A percentile compares a stretch with the other conserved stretches of the same genome.
These are phyloP conservation scores for Drosophila barbarae DNA, from an alignment of 2,888 invertebrate species.

Conservation along the genomic window DNA sequence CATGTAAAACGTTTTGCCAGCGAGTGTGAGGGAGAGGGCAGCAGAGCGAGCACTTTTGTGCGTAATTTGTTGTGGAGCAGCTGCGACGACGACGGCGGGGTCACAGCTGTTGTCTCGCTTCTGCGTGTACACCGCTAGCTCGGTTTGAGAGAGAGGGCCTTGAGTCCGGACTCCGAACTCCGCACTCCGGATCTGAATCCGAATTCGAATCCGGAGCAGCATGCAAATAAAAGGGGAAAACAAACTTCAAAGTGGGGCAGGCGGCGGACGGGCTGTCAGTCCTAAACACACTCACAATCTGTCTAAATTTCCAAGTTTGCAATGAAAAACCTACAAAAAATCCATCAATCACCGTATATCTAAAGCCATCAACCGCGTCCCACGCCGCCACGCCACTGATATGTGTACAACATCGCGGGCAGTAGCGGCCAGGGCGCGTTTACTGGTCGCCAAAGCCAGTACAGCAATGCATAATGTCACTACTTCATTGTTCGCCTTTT, in stretches of 20 bases:
- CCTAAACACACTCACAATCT: slow-evolving; percentile 24
- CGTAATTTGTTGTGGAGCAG: slow-evolving; percentile 60
- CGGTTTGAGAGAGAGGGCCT: slow-evolving; percentile 19
- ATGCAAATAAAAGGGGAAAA: slow-evolving; percentile 7
- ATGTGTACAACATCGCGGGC: slow-evolving; percentile 57
- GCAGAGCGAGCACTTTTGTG: slow-evolving; percentile 49
- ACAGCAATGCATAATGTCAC: slow-evolving; percentile 8
- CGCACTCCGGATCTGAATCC: slow-evolving; percentile 7
- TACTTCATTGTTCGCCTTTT: slow-evolving; percentile 1
- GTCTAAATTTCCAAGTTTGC: slow-evolving; percentile 63
- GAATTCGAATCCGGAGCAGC: slow-evolving; percentile 8
- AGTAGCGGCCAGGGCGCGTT: slow-evolving; percentile 47
- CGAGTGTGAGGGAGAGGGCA: slow-evolving; percentile 21
- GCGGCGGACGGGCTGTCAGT: slow-evolving; percentile 8
- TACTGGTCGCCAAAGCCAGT: slow-evolving; percentile 12
- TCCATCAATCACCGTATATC: slow-evolving; percentile 8
- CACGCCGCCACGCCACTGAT: neutral
- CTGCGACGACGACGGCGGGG: slow-evolving; percentile 39
- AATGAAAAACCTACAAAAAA: slow-evolving; percentile 59
- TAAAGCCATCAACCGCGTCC: slow-evolving; percentile 2
- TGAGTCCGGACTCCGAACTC: slow-evolving; percentile 27
- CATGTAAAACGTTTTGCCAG: slow-evolving; percentile 30
- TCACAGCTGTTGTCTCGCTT: slow-evolving; percentile 67
- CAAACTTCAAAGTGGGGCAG: slow-evolving; percentile 18
- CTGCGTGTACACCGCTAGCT: slow-evolving; percentile 46